Base-by-base conservation (phyloP, 2,797 vertebrate genomes). In the Streptopelia turtur region DNA sequence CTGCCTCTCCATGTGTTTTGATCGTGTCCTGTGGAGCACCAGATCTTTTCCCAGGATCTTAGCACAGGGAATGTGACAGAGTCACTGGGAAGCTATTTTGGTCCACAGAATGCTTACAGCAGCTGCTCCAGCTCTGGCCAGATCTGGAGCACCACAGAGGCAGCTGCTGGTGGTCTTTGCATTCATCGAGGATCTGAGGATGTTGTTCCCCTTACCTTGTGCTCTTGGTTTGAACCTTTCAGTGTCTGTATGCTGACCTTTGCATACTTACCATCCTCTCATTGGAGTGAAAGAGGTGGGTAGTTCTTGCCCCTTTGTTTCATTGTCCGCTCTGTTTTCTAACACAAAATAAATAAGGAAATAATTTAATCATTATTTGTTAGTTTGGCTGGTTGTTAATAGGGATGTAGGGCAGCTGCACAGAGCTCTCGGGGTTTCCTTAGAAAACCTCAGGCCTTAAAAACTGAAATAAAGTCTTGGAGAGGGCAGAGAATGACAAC, bases 301-400 rank as follows among this genome's bases (percentile, higher is more conserved):
- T 82, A 95, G 83, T 84, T 91, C 93, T 93, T 82, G 27, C 41
- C 68, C 37, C 74, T 94, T 96, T 95, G 90, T 96, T 96, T 96
- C 83, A 96, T 94, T 94, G 84, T 96, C 90, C 57, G 60, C 70
- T 93, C 70, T 93, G 83, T 90, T 97, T 96, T 94, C 94, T 94
- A 94, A 94, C 89, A 94, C 81, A 96, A 92, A 95, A 94, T 92
- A 97, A 94, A 96, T 94, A 94, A 86, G 89, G 85, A 94, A 94
- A 95, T 94, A 0, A 87, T 94, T 96, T 95, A 71, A 94, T 92
- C 93, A 92, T 95, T 96, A 93, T 79, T 93, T 86, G 88, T 96
- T 96, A 96, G 83, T 95, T 96, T 96, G 87, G 89, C 87, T 94
- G 70, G 11, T 78, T 83, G 92, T 91, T 94, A 93, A 96, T 88